phyloP scores from a whole-genome alignment of 2,888 invertebrate species.

The Leptinotarsa tumamoca region DNA sequence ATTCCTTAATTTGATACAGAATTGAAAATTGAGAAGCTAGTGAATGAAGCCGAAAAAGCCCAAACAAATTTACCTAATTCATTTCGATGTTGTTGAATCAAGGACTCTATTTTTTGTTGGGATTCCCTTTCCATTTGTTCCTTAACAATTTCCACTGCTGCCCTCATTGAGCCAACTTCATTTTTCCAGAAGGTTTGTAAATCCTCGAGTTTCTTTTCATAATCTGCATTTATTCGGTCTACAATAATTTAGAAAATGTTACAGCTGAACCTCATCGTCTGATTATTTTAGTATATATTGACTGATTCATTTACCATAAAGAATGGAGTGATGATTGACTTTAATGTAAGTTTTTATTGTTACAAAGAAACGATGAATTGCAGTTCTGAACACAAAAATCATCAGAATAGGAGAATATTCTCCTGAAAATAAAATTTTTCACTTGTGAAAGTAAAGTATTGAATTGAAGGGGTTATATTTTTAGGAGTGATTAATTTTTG shows the following conservation, averaged over 20 bases:
- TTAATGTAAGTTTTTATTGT: no score
- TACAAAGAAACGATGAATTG: no score
- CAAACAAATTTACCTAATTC: slow-evolving; percentile 70
- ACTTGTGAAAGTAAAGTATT: no score
- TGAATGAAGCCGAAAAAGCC: neutral
- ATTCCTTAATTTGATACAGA: no score
- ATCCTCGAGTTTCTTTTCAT: slow-evolving; percentile 63
- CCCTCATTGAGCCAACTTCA: slow-evolving; percentile 64
- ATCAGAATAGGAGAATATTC: no score
- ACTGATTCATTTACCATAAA: no score
- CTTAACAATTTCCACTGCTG: slow-evolving; percentile 66
- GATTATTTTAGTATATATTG: no score
- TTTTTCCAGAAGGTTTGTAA: slow-evolving; percentile 65
- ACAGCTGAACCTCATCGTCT: neutral
- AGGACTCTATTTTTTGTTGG: slow-evolving; percentile 64
- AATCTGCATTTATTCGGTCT: slow-evolving; percentile 65
- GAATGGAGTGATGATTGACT: no score
- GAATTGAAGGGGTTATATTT: no score
- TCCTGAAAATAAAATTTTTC: no score
- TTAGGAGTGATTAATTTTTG: no score
- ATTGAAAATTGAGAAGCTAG: neutral
- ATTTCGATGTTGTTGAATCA: slow-evolving; percentile 72
- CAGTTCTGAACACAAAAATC: no score
- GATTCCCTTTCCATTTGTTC: slow-evolving; percentile 68
- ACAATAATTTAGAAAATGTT: slow-evolving; percentile 29